Evolutionary conservation across 2,797 vertebrate species (phyloP).

Genomic region (Mormyrus proboscirostris): DNA sequence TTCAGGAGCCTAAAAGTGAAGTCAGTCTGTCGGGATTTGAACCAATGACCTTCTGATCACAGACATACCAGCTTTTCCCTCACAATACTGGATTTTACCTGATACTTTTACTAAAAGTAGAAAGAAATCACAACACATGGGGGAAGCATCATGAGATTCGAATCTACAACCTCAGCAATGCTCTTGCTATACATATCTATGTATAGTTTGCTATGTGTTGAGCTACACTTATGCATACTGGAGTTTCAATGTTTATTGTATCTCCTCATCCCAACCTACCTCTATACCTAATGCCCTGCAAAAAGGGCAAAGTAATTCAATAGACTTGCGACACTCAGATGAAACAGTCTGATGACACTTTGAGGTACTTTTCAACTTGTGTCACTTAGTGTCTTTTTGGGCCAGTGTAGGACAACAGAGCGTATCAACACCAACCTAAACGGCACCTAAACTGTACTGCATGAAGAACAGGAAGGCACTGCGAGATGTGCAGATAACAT

Average conservation of each 20-base stretch:
- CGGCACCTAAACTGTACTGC: background rate
- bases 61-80: background rate
- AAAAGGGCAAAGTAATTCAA: background rate
- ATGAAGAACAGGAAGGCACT: background rate
- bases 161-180: background rate
- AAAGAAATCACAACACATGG: background rate
- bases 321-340: background rate
- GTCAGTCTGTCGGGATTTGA: background rate
- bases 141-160: background rate
- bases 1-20: background rate
- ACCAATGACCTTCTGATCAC: background rate
- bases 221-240: background rate
- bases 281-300: background rate
- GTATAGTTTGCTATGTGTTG: background rate
- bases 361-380: background rate
- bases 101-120: background rate
- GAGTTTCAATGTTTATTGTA: background rate
- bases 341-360: background rate
- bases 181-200: background rate
- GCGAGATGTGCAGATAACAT: background rate
- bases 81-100: background rate
- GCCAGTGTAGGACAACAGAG: background rate
- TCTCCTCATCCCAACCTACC: background rate
- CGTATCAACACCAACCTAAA: background rate
- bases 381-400: background rate